These are phyloP conservation scores for Eucidaris tribuloides DNA, from an alignment of 35 echinoderm and acorn worm species.

Conservation along the genomic window DNA sequence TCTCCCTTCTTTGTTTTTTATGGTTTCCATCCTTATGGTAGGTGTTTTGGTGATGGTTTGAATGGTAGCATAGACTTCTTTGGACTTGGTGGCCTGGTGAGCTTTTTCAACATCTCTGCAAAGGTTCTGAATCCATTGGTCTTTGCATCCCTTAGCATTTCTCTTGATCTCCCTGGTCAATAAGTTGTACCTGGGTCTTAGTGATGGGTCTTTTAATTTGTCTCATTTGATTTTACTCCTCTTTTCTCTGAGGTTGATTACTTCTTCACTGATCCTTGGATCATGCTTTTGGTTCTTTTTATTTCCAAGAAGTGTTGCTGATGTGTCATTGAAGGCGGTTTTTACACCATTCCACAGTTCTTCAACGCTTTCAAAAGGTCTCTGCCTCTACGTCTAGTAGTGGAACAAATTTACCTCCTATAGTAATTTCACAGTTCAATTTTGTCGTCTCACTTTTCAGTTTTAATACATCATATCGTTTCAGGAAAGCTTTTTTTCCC, in stretches of 20 bases:
- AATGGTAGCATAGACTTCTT: slow-evolving; percentile 25
- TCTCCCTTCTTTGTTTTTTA: neutral
- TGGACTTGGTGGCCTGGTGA: too few relatives aligned
- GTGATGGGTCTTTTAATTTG: neutral
- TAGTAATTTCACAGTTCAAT: neutral
- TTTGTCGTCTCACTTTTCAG: neutral
- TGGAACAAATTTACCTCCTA: slow-evolving; percentile 4
- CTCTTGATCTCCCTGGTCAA: slow-evolving; percentile 38
- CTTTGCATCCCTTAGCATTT: slow-evolving; percentile 35
- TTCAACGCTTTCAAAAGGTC: neutral
- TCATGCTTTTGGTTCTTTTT: slow-evolving; percentile 27
- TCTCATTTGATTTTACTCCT: slow-evolving; percentile 23
- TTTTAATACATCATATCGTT: slow-evolving; percentile 1
- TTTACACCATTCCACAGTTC: slow-evolving; percentile 7
- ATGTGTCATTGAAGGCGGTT: slow-evolving; percentile 25
- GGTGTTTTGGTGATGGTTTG: slow-evolving; percentile 7
- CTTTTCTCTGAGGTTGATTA: neutral
- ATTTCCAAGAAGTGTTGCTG: slow-evolving; percentile 1
- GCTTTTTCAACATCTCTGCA: too few relatives aligned
- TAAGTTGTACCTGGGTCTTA: slow-evolving; percentile 25
- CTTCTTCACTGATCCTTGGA: slow-evolving; percentile 33
- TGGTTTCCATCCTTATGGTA: neutral
- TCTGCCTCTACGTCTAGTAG: slow-evolving; percentile 7
- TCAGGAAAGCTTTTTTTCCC: neutral
- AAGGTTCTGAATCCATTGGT: slow-evolving; percentile 12